Evolutionary conservation across 2,797 vertebrate species (phyloP).

Genomic region (Betta splendens): DNA sequence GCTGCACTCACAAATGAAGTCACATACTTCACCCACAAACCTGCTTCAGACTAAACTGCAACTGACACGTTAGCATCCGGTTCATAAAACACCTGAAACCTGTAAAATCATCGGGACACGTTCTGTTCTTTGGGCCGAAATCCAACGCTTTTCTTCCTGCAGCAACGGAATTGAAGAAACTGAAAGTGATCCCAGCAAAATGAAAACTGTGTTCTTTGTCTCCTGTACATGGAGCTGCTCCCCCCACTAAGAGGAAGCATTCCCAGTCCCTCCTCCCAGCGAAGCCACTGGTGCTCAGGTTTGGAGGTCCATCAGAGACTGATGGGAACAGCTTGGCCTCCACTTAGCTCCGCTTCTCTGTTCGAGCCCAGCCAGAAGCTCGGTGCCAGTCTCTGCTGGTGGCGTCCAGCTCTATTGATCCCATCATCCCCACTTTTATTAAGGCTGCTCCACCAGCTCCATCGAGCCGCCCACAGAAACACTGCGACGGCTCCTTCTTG

Average conservation of each 20-base stretch:
- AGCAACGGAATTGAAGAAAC: slow-evolving; percentile 5
- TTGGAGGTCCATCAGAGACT: slow-evolving; percentile 55
- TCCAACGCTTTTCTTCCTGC: not conserved
- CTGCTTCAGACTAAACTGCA: slow-evolving; percentile 8
- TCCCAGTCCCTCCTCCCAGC: too few relatives aligned
- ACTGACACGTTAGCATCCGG: slow-evolving; percentile 16
- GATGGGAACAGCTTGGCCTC: slow-evolving; percentile 54
- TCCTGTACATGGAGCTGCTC: slow-evolving; percentile 56
- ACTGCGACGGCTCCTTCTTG: slow-evolving; percentile 4
- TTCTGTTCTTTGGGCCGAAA: not conserved
- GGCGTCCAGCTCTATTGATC: slow-evolving; percentile 71
- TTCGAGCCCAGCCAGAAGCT: slow-evolving; percentile 55
- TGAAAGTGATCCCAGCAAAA: slow-evolving; percentile 46
- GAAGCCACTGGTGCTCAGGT: slow-evolving; percentile 36
- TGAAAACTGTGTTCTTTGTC: slow-evolving; percentile 28
- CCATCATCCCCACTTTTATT: slow-evolving; percentile 67
- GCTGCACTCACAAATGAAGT: slow-evolving; percentile 27
- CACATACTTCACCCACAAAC: slow-evolving; percentile 13
- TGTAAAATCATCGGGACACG: not conserved
- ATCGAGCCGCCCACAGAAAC: slow-evolving; percentile 29
- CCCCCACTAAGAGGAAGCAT: too few relatives aligned
- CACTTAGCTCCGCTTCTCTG: slow-evolving; percentile 50
- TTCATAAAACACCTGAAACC: not conserved
- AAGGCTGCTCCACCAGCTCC: slow-evolving; percentile 49
- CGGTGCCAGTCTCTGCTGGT: slow-evolving; percentile 61